phyloP scores from a whole-genome alignment of 2,113 vertebrate species.

The Psilopsiagon aymara region DNA sequence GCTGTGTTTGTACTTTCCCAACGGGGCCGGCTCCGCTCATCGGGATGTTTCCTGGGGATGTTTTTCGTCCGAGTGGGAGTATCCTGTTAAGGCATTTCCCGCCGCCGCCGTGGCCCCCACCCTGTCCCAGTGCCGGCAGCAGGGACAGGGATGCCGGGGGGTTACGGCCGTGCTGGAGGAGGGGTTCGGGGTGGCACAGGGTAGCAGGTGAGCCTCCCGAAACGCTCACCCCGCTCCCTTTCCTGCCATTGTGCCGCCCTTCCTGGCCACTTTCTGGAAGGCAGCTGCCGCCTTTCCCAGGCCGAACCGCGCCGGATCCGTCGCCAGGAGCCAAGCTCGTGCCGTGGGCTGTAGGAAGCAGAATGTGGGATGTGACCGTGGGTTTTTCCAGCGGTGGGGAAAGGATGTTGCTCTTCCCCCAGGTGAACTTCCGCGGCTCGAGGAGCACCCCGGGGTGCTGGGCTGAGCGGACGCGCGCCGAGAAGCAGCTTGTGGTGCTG shows the following conservation, averaged over 20 bases:
- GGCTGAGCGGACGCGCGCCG: conserved; percentile 71
- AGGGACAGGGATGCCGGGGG: rapidly evolving
- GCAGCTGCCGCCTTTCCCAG: conserved; percentile 36
- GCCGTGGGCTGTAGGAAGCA: background rate
- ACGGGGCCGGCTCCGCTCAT: background rate
- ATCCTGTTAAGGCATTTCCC: conserved; percentile 31
- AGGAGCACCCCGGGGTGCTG: conserved; percentile 77
- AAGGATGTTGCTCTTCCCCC: background rate
- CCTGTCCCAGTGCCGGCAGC: background rate
- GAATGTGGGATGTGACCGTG: background rate
- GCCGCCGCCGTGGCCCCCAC: background rate
- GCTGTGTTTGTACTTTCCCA: background rate
- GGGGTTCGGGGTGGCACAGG: background rate
- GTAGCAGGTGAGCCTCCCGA: conserved; percentile 30
- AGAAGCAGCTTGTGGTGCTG: conserved; percentile 82
- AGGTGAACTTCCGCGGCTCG: conserved; percentile 82
- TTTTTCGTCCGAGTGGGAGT: background rate
- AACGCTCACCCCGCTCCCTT: background rate
- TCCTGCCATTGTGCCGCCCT: conserved; percentile 77
- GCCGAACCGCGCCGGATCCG: background rate
- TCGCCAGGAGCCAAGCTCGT: rapidly evolving
- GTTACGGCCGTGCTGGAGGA: rapidly evolving
- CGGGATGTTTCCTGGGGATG: conserved; percentile 48
- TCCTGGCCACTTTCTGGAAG: conserved; percentile 62
- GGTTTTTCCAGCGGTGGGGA: background rate